Evolutionary conservation across 1,140 invertebrate species (phyloP), one percentile per base, ranked within the genome.

Genomic region (Olivierus martensii): DNA sequence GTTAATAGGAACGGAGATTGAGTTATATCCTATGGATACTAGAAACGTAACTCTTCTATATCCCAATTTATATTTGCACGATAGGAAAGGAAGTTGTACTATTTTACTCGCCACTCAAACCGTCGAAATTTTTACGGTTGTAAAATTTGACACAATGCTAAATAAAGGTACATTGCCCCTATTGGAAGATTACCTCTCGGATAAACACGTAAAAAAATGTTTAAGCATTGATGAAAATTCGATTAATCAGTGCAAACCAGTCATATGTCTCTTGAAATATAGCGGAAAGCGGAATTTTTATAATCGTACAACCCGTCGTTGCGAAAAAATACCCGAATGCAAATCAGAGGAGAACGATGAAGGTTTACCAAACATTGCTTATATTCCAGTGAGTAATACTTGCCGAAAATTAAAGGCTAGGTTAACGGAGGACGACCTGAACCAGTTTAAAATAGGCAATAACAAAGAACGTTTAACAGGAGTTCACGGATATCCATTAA

Each of bases 191-290:
- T 43, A 43, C 9, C 17, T 43, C 7, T 5, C 41, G 21, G 41
- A 22, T 22, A 17, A 22, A 17, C 4, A 17, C 4, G 9, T 22
- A 22, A 43, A 17, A 17, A 4, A 43, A 21, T 77, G 75, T 55
- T 50, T 58, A 10, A 63, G 66, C 18, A 52, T 62, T 18, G 75
- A 76, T 58, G 62, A 71, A 55, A 71, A 75, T 56, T 66, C 71
- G 5, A 58, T 75, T 15, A 71, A 75, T 53, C 59, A 68, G n/a
- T 77, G 74, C 59, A 57, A 62, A 15, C 71, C 72, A 34, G 72
- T 76, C 0, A 63, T 73, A 46, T 77, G 75, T 60, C 69, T 71
- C n/a, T 63, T 63, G 37, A 70, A 72, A 63, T 76, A 77, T 54
- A 69, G 71, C 49, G 72, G 69, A 6, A 63, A 58, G 18, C 67